These are phyloP conservation scores for Pseudopleuronectes americanus DNA, from an alignment of 2,797 vertebrate species.

Conservation along the genomic window DNA sequence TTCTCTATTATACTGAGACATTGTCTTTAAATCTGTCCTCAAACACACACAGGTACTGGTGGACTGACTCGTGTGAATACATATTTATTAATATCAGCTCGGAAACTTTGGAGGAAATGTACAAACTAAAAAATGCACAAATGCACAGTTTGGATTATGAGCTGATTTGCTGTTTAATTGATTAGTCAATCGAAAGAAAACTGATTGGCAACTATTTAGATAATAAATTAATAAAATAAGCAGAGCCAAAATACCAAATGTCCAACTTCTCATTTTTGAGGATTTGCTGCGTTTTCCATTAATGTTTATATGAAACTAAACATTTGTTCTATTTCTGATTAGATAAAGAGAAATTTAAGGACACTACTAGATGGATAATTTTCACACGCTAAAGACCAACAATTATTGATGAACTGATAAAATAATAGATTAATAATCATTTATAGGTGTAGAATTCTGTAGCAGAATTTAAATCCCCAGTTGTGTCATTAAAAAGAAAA, in stretches of 20 bases:
- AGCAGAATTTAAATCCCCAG: neutral
- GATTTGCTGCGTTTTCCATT: neutral
- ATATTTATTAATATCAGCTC: neutral
- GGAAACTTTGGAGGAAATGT: too few relatives aligned
- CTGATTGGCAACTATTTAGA: too few relatives aligned
- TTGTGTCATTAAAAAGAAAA: neutral
- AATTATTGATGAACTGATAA: neutral
- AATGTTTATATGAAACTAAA: neutral
- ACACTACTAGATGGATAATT: neutral
- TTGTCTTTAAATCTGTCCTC: slow-evolving; percentile 23
- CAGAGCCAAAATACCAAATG: neutral
- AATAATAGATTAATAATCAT: neutral
- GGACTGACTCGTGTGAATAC: neutral
- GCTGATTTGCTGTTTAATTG: neutral
- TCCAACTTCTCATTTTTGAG: neutral
- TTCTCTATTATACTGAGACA: slow-evolving; percentile 38
- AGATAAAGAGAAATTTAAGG: neutral
- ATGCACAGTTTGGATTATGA: neutral
- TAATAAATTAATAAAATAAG: too few relatives aligned
- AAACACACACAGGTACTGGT: slow-evolving; percentile 11
- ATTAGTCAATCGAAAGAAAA: neutral
- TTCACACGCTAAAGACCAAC: neutral
- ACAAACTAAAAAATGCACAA: neutral
- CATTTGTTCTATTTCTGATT: neutral
- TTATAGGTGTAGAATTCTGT: too few relatives aligned